These are phyloP conservation scores for Uromys caudimaculatus DNA, from an alignment of 2,797 vertebrate species.

Conservation along the genomic window DNA sequence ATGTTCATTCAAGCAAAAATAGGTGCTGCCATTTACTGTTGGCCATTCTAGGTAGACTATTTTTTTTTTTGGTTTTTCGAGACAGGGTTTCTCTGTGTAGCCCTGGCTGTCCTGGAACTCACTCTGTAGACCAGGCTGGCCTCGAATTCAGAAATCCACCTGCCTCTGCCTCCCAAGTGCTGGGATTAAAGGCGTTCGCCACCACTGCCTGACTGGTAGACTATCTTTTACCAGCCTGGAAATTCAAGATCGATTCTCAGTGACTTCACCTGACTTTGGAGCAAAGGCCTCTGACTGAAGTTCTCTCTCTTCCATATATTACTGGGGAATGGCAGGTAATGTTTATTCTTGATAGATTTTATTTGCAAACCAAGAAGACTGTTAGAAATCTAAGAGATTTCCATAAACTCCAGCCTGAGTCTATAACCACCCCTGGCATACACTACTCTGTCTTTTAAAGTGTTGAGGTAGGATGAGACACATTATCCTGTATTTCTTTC, in stretches of 20 bases:
- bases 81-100: no score
- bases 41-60: neutral
- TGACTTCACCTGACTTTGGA: neutral
- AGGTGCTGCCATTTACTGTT: neutral
- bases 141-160: no score
- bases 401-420: conserved; percentile 20
- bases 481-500: conserved; percentile 42
- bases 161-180: no score
- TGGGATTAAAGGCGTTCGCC: no score
- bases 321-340: neutral
- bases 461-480: neutral
- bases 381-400: conserved; percentile 40
- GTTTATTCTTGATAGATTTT: conserved; percentile 52
- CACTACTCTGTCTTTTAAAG: conserved; percentile 2
- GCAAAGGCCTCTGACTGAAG: conserved; percentile 27
- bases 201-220: no score
- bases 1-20: neutral
- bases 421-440: neutral
- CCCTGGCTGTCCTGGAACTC: no score
- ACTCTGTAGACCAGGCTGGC: no score
- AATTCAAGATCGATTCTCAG: neutral
- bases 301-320: conserved; percentile 15
- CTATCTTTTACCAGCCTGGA: conserved; percentile 24
- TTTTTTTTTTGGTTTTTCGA: no score
- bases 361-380: conserved; percentile 41